These are phyloP conservation scores for Schlechtendalia chinensis DNA, from an alignment of 1,140 invertebrate species.

Conservation along the genomic window DNA sequence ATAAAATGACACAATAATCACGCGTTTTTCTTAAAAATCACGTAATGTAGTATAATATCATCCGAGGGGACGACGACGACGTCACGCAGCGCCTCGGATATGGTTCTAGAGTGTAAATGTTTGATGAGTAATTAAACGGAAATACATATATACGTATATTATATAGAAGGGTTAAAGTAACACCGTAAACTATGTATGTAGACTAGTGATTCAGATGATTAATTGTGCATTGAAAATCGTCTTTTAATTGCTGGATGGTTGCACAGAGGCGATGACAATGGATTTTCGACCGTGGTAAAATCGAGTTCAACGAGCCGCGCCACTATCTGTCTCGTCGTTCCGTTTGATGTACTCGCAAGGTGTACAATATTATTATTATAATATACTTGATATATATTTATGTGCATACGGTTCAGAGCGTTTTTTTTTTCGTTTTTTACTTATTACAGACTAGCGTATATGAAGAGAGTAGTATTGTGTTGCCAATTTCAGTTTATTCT, in stretches of 20 bases:
- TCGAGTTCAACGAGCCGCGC: slow-evolving; percentile 39
- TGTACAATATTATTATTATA: neutral
- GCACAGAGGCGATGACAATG: slow-evolving; percentile 23
- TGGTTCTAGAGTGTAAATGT: slow-evolving; percentile 43
- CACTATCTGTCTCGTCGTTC: neutral
- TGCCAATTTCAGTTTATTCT: neutral
- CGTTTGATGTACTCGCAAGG: slow-evolving; percentile 4
- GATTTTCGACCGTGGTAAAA: slow-evolving; percentile 21
- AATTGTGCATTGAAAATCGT: slow-evolving; percentile 45
- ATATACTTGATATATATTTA: too few relatives aligned
- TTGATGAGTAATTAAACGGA: slow-evolving; percentile 29
- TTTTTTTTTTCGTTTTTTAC: slow-evolving; percentile 1
- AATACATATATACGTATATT: neutral
- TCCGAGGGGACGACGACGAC: neutral
- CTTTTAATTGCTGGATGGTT: slow-evolving; percentile 38
- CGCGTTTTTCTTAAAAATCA: neutral
- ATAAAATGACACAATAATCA: neutral
- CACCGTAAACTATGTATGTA: neutral
- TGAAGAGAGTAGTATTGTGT: too few relatives aligned
- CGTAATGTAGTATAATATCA: neutral
- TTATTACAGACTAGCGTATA: neutral
- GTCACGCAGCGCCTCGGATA: slow-evolving; percentile 11
- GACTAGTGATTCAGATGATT: slow-evolving; percentile 33
- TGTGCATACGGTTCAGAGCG: neutral
- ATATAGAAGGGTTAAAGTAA: neutral